phyloP scores from a whole-genome alignment of 92 coral and sea anemone species.

The Siderastrea radians region DNA sequence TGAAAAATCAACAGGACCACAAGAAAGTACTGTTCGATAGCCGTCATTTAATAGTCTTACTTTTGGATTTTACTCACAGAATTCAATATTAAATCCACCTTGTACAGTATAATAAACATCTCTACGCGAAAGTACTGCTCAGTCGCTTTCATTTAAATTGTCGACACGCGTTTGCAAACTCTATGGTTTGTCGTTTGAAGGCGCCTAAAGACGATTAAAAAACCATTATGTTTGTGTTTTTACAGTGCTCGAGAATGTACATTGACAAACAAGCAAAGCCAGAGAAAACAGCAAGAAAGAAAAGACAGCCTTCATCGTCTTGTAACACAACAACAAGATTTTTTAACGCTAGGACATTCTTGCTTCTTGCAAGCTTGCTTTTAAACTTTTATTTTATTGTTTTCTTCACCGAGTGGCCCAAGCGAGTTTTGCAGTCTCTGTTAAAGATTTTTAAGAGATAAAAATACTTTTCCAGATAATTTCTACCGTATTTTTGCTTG shows the following conservation, averaged over 20 bases:
- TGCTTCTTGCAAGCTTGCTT: slow-evolving; percentile 22
- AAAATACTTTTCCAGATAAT: background rate
- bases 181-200: too few species aligned
- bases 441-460: background rate
- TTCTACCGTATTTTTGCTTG: too few species aligned
- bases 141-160: too few species aligned
- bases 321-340: background rate
- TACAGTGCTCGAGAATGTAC: background rate
- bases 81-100: too few species aligned
- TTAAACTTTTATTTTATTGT: slow-evolving; percentile 25
- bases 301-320: background rate
- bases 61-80: too few species aligned
- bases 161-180: too few species aligned
- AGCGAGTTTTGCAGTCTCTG: background rate
- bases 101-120: too few species aligned
- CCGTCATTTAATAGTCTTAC: too few species aligned
- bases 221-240: background rate
- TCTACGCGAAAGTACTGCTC: too few species aligned
- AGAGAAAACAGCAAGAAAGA: background rate
- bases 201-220: too few species aligned
- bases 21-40: too few species aligned
- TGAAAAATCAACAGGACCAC: too few species aligned
- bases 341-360: background rate
- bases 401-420: slow-evolving; percentile 36
- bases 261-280: background rate